Percentiles rank a stretch among this genome's conserved stretches.
Evolutionary conservation across 2,113 vertebrate genomes (phyloP).

Genomic region (Trogon melanurus): DNA sequence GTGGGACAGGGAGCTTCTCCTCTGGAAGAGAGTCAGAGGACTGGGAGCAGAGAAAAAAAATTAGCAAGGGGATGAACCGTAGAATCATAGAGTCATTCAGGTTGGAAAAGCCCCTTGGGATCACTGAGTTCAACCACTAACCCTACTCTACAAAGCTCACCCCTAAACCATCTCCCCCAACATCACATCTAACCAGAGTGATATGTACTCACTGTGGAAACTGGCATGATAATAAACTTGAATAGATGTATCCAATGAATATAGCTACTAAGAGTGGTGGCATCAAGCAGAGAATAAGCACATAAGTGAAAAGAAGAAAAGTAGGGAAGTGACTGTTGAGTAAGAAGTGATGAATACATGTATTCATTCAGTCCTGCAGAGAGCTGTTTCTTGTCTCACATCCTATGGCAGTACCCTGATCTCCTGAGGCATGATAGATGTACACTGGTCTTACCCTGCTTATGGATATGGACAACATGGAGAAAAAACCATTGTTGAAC

Average conservation of each 20-base stretch:
- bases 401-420: not conserved
- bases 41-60: not conserved
- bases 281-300: not conserved
- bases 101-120: too few species aligned
- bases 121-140: too few species aligned
- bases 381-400: not conserved
- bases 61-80: not conserved
- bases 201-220: not conserved
- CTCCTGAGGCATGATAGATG: not conserved
- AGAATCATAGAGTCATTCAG: too few species aligned
- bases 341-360: not conserved
- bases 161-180: too few species aligned
- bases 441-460: not conserved
- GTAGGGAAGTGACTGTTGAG: not conserved
- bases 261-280: not conserved
- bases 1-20: not conserved
- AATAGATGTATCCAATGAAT: not conserved
- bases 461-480: not conserved
- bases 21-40: not conserved
- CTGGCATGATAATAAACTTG: not conserved
- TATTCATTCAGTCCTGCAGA: not conserved
- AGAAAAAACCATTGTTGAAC: not conserved
- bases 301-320: not conserved
- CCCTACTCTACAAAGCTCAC: too few species aligned
- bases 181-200: not conserved